A percentile compares a stretch with the other conserved stretches of the same genome.
phyloP scores from a whole-genome alignment of 2,797 vertebrate species.

The Leptoclinus maculatus region DNA sequence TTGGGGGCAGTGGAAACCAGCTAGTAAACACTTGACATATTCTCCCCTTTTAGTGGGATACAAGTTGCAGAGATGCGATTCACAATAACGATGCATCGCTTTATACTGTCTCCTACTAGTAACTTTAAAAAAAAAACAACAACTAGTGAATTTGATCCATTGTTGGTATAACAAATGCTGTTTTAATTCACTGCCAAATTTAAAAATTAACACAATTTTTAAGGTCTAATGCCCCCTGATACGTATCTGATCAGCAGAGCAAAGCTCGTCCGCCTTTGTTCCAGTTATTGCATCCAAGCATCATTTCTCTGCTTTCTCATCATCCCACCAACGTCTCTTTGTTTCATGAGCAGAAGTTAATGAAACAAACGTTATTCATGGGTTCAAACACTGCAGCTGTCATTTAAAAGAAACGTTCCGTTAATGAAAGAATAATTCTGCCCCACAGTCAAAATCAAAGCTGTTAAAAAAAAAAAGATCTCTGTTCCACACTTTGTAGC shows the following conservation, averaged over 20 bases:
- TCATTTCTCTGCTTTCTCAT: background rate
- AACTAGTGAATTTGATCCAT: too few species aligned
- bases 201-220: too few species aligned
- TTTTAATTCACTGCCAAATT: too few species aligned
- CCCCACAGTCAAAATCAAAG: conserved; percentile 12
- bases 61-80: too few species aligned
- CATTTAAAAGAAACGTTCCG: background rate
- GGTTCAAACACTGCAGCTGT: background rate
- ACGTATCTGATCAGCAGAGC: background rate
- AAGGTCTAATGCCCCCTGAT: too few species aligned
- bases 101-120: too few species aligned
- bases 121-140: too few species aligned
- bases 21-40: too few species aligned
- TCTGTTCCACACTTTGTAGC: background rate
- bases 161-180: too few species aligned
- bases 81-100: too few species aligned
- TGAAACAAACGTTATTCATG: background rate
- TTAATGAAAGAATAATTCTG: conserved; percentile 21
- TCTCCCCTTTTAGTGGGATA: too few species aligned
- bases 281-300: background rate
- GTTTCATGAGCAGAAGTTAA: background rate
- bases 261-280: background rate
- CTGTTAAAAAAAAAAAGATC: background rate
- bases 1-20: too few species aligned
- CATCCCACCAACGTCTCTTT: background rate